These are phyloP conservation scores for Zaprionus capensis DNA, from an alignment of 1,140 invertebrate genomes.

Conservation along the genomic window DNA sequence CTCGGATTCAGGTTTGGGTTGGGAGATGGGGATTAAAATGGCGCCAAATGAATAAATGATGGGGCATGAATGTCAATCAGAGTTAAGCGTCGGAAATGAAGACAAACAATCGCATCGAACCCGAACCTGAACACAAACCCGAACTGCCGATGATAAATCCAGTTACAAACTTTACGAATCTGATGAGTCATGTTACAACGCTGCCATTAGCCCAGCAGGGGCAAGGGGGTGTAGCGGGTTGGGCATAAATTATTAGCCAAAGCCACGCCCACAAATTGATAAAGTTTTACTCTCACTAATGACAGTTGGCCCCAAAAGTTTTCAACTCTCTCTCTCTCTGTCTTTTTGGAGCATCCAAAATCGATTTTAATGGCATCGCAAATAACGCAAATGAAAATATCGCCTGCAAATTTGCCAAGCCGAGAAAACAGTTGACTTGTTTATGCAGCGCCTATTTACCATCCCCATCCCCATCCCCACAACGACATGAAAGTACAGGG, in stretches of 20 bases:
- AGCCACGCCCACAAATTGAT: conserved; percentile 78
- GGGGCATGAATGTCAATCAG: conserved; percentile 80
- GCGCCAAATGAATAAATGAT: conserved; percentile 80
- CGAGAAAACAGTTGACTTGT: conserved; percentile 59
- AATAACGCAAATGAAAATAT: conserved; percentile 74
- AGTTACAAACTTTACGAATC: conserved; percentile 23
- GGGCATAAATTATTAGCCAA: conserved; percentile 71
- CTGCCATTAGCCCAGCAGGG: conserved; percentile 54
- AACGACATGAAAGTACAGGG: not conserved
- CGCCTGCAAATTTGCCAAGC: conserved; percentile 47
- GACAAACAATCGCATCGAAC: conserved; percentile 47
- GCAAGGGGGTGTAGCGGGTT: not conserved
- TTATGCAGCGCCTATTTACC: conserved; percentile 48
- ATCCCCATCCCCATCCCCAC: not conserved
- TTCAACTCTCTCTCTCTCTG: not conserved
- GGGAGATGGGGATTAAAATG: conserved; percentile 32
- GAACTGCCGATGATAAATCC: conserved; percentile 29
- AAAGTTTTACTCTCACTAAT: conserved; percentile 70
- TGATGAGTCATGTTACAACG: conserved; percentile 69
- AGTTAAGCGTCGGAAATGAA: conserved; percentile 65
- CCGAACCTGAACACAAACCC: conserved; percentile 42
- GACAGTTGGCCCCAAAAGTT: conserved; percentile 77
- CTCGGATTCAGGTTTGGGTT: not conserved
- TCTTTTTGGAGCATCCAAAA: conserved; percentile 46
- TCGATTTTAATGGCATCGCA: conserved; percentile 80